phyloP scores from a whole-genome alignment of 2,888 invertebrate genomes.

The Leucoptera coffeella region DNA sequence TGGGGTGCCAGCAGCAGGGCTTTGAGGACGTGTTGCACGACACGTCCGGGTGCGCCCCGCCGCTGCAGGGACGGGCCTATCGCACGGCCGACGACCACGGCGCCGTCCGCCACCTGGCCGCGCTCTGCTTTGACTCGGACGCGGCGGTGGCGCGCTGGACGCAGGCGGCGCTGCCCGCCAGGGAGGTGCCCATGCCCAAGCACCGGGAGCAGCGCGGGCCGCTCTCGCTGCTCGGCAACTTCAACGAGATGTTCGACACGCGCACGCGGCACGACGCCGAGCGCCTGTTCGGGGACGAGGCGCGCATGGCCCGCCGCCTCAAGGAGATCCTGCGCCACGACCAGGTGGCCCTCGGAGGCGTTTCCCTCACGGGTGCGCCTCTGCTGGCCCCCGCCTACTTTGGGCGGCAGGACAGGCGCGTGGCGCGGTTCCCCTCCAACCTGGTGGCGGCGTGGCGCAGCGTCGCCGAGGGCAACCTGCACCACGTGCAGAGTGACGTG shows the following conservation, averaged over 20 bases:
- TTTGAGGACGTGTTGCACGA: conserved; percentile 36
- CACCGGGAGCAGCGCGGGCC: conserved; percentile 18
- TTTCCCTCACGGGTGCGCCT: conserved; percentile 18
- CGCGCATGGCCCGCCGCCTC: conserved; percentile 19
- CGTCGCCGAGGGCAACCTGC: conserved; percentile 27
- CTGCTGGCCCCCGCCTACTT: conserved; percentile 25
- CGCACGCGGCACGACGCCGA: conserved; percentile 23
- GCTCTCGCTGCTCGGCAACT: conserved; percentile 35
- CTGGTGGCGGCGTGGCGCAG: conserved; percentile 25
- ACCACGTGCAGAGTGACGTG: conserved; percentile 25
- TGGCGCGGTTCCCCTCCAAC: conserved; percentile 29
- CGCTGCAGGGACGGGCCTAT: conserved; percentile 34
- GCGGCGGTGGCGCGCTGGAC: conserved; percentile 16
- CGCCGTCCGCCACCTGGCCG: conserved; percentile 20
- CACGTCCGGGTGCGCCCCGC: no score
- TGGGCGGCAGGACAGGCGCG: conserved; percentile 25
- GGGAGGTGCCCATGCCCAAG: conserved; percentile 13
- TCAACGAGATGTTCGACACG: conserved; percentile 42
- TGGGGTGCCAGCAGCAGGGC: conserved; percentile 37
- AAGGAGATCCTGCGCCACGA: conserved; percentile 23
- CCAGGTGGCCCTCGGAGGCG: conserved; percentile 19
- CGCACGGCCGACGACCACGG: conserved; percentile 11
- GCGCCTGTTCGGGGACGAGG: conserved; percentile 28
- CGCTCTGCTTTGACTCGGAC: conserved; percentile 31
- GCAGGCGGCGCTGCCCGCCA: conserved; percentile 12